Conservation (phyloP, 2,888 invertebrate species). For the Acanthopleura granulata region DNA sequence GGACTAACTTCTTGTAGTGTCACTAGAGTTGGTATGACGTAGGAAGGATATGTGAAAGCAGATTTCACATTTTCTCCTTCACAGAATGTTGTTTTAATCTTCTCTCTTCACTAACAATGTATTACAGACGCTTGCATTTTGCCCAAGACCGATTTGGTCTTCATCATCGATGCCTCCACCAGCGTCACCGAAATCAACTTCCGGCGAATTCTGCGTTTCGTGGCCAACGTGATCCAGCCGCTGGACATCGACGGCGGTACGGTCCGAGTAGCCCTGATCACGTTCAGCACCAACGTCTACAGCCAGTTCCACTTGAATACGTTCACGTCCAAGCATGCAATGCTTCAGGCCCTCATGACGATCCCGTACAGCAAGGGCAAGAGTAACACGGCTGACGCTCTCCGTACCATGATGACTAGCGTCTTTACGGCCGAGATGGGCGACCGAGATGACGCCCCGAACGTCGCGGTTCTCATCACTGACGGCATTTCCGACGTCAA, state of each 20-base stretch:
- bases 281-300: slow-evolving; percentile 63
- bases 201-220: slow-evolving; percentile 37
- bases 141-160: slow-evolving; percentile 40
- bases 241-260: slow-evolving; percentile 45
- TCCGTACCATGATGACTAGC: slow-evolving; percentile 30
- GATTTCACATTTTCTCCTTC: too few relatives aligned
- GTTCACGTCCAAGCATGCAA: slow-evolving; percentile 33
- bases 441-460: slow-evolving; percentile 39
- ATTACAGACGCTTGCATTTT: slow-evolving; percentile 21
- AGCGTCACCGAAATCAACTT: slow-evolving; percentile 46
- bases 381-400: slow-evolving; percentile 41
- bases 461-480: slow-evolving; percentile 47
- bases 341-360: slow-evolving; percentile 37
- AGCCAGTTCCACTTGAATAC: slow-evolving; percentile 51
- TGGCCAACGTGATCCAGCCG: slow-evolving; percentile 40
- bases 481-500: slow-evolving; percentile 42
- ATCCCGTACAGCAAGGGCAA: slow-evolving; percentile 38
- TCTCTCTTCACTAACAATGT: background rate
- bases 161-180: slow-evolving; percentile 50
- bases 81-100: too few relatives aligned
- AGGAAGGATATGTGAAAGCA: too few relatives aligned
- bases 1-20: too few relatives aligned
- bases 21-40: too few relatives aligned
- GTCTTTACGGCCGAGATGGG: slow-evolving; percentile 32
- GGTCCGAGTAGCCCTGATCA: slow-evolving; percentile 59